These are phyloP conservation scores for Encarsia formosa DNA, from an alignment of 2,888 invertebrate genomes.

Conservation along the genomic window DNA sequence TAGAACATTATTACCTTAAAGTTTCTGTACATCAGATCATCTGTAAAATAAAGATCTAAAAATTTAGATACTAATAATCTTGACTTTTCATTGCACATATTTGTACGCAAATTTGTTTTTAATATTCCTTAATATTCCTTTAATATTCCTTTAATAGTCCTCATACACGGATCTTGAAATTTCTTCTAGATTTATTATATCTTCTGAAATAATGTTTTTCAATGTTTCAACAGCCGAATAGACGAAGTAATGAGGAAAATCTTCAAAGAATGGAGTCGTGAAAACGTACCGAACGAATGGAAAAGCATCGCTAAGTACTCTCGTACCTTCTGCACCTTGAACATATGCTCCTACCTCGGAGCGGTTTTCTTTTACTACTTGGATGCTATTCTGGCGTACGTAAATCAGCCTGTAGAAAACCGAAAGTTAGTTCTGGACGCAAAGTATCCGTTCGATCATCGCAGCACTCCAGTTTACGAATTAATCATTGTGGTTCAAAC, in stretches of 20 bases:
- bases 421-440: constrained; percentile 6
- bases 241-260: constrained; percentile 6
- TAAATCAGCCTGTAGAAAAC: not conserved
- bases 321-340: constrained; percentile 10
- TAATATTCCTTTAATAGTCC: not conserved
- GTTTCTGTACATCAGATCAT: no score
- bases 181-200: not conserved
- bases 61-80: not conserved
- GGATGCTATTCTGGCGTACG: constrained; percentile 7
- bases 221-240: constrained; percentile 2
- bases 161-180: not conserved
- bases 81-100: not conserved
- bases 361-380: constrained; percentile 15
- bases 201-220: no score
- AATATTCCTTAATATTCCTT: no score
- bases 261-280: constrained; percentile 5
- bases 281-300: constrained; percentile 9
- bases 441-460: constrained; percentile 14
- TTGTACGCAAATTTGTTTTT: no score
- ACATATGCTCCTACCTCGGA: constrained; percentile 4
- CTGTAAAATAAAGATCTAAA: not conserved
- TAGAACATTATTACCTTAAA: no score
- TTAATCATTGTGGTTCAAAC: constrained; percentile 1
- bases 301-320: constrained; percentile 9
- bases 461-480: constrained; percentile 11